These are phyloP conservation scores for Acomys russatus DNA, from an alignment of 2,797 vertebrate genomes.

Conservation along the genomic window DNA sequence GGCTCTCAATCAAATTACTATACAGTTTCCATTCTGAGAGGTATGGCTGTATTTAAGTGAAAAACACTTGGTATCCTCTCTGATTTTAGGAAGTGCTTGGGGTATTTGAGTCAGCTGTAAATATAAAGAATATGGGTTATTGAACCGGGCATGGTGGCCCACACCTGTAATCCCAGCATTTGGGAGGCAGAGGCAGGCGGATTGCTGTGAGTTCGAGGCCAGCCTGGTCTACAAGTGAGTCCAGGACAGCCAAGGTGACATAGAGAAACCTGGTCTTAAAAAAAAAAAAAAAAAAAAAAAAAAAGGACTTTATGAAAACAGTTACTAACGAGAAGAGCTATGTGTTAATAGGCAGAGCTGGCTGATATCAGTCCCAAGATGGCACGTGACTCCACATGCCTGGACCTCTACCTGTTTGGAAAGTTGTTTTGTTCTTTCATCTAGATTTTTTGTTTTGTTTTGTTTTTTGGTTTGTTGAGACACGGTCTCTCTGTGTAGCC, in stretches of 20 bases:
- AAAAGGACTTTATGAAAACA: not conserved
- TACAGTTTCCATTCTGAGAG: not conserved
- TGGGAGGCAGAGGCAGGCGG: too few relatives aligned
- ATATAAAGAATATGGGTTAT: not conserved
- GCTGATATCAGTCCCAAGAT: not conserved
- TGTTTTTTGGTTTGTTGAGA: too few relatives aligned
- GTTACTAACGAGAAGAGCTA: not conserved
- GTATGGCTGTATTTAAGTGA: not conserved
- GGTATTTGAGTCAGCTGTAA: slow-evolving; percentile 13
- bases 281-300: too few relatives aligned
- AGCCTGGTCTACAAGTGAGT: too few relatives aligned
- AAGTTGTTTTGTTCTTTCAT: not conserved
- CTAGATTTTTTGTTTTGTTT: not conserved
- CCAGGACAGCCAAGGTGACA: too few relatives aligned
- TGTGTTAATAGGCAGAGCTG: not conserved
- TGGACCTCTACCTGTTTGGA: not conserved
- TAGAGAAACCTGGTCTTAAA: too few relatives aligned
- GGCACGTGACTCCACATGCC: not conserved
- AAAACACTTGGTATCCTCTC: not conserved
- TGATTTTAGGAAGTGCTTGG: slow-evolving; percentile 5
- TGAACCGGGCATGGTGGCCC: too few relatives aligned
- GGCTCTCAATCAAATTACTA: not conserved
- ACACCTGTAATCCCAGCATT: too few relatives aligned
- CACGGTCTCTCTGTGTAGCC: too few relatives aligned
- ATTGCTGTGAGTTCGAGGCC: too few relatives aligned